These are phyloP conservation scores for Brachypteracias leptosomus DNA, from an alignment of 2,113 vertebrate species.

Conservation along the genomic window DNA sequence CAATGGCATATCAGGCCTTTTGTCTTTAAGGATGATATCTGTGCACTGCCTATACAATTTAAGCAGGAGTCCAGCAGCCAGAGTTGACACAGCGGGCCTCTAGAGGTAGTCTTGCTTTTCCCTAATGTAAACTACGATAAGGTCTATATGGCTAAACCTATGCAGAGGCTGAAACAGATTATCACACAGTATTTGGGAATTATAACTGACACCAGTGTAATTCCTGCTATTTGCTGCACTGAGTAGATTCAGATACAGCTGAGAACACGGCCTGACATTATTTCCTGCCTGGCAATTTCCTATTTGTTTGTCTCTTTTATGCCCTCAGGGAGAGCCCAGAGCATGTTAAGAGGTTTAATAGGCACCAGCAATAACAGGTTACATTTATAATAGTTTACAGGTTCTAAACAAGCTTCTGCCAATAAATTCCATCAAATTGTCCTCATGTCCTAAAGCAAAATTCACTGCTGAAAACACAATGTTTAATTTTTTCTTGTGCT, in stretches of 20 bases:
- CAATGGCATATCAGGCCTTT: neutral
- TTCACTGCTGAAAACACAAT: neutral
- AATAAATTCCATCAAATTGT: neutral
- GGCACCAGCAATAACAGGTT: neutral
- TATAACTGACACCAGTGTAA: neutral
- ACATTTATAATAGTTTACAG: neutral
- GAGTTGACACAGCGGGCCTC: conserved; percentile 26
- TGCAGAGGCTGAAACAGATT: neutral
- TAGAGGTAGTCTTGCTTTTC: conserved; percentile 28
- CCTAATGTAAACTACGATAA: neutral
- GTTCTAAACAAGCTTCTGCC: neutral
- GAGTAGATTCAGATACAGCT: neutral
- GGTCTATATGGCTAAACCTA: neutral
- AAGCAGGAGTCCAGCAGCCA: neutral
- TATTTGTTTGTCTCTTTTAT: neutral
- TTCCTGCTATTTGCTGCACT: neutral
- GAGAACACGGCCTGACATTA: neutral
- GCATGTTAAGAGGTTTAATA: neutral
- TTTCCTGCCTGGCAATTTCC: neutral
- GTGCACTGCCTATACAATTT: neutral
- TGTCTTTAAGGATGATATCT: neutral
- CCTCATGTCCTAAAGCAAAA: neutral
- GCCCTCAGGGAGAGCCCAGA: neutral
- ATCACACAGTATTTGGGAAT: neutral
- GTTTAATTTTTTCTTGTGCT: neutral